Base-by-base conservation (phyloP, 2,113 vertebrate genomes). In the Glaucidium brasilianum region DNA sequence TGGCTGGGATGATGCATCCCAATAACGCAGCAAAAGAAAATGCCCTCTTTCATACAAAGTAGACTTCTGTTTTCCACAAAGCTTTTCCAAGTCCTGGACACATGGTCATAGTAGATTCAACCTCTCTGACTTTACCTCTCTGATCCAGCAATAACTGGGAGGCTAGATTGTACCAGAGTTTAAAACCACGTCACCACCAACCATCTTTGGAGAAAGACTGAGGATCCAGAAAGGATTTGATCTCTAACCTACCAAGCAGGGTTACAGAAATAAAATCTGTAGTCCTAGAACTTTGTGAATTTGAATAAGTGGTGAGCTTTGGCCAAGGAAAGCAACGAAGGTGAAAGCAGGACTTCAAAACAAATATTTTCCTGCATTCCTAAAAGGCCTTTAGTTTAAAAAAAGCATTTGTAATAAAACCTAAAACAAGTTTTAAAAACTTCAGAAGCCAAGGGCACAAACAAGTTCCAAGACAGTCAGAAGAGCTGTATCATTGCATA, bases 311-410 rank as follows among this genome's bases (percentile, higher is more conserved):
- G 45, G 85, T 17, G 25, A 94, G 58, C 17, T 41, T 84, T 88
- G 90, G 88, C 97, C 97, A 97, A 97, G 78, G 82, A 96, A 97
- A 97, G 93, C 94, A 97, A 67, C 0, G 39, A 97, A 96, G 92
- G 94, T 97, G 92, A 96, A 96, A 97, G 92, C 74, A 88, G 92
- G 85, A 90, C 94, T 96, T 97, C 96, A 97, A 97, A 97, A 95
- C 93, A 97, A 97, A 97, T 96, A 97, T 97, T 96, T 95, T 97
- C 96, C 84, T 88, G 91, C 95, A 97, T 97, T 97, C 94, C 96
- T 97, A 88, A 96, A 94, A 92, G 96, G 92, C 96, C 83, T 97
- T 96, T 87, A 76, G 56, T 97, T 96, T 96, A n/a, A 88, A 91
- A 92, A 96, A 97, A 88, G 82, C 88, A 90, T 95, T 95, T 94